These are phyloP conservation scores for Notechis scutatus DNA, from an alignment of 2,113 vertebrate species.

Conservation along the genomic window DNA sequence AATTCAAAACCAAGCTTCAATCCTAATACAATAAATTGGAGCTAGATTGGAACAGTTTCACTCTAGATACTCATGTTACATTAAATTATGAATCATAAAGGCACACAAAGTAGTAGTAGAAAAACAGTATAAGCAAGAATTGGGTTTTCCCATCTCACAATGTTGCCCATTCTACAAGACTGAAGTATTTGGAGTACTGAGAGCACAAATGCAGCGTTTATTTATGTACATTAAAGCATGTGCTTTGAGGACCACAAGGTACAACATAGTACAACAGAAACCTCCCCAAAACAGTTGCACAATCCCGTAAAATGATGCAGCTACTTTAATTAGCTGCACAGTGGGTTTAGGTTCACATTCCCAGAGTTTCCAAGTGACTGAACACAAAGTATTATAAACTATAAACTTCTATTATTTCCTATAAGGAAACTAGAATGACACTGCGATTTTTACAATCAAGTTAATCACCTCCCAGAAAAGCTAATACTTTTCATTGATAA, in stretches of 20 bases:
- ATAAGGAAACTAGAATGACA: background rate
- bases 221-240: background rate
- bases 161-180: background rate
- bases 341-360: background rate
- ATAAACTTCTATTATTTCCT: background rate
- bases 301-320: background rate
- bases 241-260: background rate
- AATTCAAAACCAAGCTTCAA: background rate
- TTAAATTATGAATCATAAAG: background rate
- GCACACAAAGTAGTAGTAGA: background rate
- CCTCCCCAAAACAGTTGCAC: background rate
- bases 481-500: background rate
- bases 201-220: background rate
- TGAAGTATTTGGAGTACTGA: background rate
- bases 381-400: background rate
- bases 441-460: slow-evolving; percentile 25
- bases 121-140: background rate
- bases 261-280: background rate
- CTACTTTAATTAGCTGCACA: background rate
- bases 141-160: background rate
- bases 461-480: slow-evolving; percentile 25
- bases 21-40: background rate
- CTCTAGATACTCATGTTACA: background rate
- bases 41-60: background rate
- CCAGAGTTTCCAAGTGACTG: background rate